Conservation (phyloP, 2,797 vertebrate species). For the Lutjanus argentimaculatus region DNA sequence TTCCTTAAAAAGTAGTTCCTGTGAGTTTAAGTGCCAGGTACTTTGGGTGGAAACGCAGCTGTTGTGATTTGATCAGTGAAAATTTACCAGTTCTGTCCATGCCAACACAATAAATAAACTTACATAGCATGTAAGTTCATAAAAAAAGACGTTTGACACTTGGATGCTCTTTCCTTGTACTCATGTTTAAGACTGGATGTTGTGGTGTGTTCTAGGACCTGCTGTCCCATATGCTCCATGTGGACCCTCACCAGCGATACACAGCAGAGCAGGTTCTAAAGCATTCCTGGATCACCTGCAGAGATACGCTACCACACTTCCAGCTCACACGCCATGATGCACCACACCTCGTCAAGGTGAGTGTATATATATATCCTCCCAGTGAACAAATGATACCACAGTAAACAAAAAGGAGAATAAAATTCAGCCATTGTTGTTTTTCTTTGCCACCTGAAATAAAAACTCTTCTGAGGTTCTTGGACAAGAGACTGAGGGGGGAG, state of each 20-base stretch:
- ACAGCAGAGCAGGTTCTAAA: constrained; percentile 96
- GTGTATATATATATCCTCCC: background rate
- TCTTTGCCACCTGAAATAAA: too few species aligned
- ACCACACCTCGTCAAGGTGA: constrained; percentile 94
- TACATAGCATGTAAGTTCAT: background rate
- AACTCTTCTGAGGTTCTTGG: too few species aligned
- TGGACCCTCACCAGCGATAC: constrained; percentile 97
- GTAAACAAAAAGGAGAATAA: too few species aligned
- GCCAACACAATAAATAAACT: background rate
- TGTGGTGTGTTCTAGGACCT: constrained; percentile 88
- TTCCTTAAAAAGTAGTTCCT: too few species aligned
- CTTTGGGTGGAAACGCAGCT: too few species aligned
- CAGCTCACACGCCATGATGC: constrained; percentile 94
- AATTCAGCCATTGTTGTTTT: too few species aligned
- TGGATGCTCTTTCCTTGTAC: background rate
- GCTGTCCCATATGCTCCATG: constrained; percentile 97
- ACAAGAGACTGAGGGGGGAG: too few species aligned
- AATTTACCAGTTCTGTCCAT: background rate
- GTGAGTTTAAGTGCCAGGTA: too few species aligned
- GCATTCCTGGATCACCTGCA: constrained; percentile 96
- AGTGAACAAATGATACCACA: background rate
- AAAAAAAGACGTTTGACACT: too few species aligned
- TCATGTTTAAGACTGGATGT: background rate
- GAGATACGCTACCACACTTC: constrained; percentile 93
- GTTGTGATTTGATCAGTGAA: background rate